A percentile compares a stretch with the other conserved stretches of the same genome.
phyloP scores from a whole-genome alignment of 2,797 vertebrate species.

The Syndactyla subalaris region DNA sequence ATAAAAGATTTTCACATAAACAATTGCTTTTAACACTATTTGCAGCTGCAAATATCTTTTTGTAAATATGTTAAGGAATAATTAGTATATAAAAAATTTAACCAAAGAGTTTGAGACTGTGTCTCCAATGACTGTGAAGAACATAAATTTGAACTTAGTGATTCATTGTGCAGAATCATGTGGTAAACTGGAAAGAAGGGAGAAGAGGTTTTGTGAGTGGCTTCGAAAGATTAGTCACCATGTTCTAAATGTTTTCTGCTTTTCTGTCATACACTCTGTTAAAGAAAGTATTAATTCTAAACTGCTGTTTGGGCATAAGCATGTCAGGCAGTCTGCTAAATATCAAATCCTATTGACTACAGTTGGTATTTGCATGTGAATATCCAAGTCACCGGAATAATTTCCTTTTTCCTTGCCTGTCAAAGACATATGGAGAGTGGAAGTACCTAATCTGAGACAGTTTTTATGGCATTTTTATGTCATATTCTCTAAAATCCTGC shows the following conservation, averaged over 20 bases:
- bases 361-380: neutral
- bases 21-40: neutral
- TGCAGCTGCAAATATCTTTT: neutral
- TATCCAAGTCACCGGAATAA: neutral
- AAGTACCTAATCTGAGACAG: neutral
- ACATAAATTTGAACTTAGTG: neutral
- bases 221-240: neutral
- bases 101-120: neutral
- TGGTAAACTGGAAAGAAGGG: neutral
- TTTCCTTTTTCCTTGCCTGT: neutral
- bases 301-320: neutral
- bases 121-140: neutral
- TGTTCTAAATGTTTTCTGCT: neutral
- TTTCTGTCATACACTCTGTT: neutral
- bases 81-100: neutral
- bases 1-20: neutral
- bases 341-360: neutral
- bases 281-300: neutral
- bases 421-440: neutral
- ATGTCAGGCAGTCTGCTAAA: neutral
- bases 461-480: neutral
- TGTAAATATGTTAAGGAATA: neutral
- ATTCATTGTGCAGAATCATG: neutral
- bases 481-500: neutral
- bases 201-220: neutral